phyloP scores from a whole-genome alignment of 2,797 vertebrate species.

The Acanthurus lineatus region DNA sequence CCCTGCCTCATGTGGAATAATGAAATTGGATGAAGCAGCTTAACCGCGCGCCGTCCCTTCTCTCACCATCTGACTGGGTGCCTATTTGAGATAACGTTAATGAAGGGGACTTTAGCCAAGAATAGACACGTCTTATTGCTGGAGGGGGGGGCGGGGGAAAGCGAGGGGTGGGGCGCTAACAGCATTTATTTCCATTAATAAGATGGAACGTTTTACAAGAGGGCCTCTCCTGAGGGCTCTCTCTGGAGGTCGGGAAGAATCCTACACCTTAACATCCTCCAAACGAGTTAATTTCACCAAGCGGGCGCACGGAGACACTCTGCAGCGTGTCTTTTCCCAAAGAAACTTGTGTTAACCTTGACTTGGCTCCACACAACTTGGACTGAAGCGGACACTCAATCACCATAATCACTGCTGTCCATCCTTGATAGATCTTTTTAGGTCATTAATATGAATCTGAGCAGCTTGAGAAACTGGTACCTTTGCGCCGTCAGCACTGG shows the following conservation, averaged over 20 bases:
- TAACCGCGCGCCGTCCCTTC: constrained; percentile 71
- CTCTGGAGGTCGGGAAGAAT: constrained; percentile 63
- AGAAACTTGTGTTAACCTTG: constrained; percentile 67
- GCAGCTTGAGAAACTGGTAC: constrained; percentile 23
- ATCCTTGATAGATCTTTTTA: constrained; percentile 42
- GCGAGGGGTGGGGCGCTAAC: constrained; percentile 44
- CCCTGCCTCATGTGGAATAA: constrained; percentile 76
- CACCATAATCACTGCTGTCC: constrained; percentile 71
- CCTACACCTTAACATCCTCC: constrained; percentile 62
- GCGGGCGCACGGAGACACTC: background rate
- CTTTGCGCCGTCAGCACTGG: constrained; percentile 36
- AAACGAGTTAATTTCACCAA: constrained; percentile 33
- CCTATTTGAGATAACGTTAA: constrained; percentile 87
- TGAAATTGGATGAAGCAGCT: constrained; percentile 85
- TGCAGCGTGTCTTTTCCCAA: constrained; percentile 1
- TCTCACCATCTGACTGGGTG: constrained; percentile 76
- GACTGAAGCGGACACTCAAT: constrained; percentile 58
- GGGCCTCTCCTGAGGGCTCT: constrained; percentile 68
- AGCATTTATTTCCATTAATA: constrained; percentile 83
- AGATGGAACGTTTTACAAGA: constrained; percentile 70
- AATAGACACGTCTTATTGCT: constrained; percentile 76
- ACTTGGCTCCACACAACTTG: constrained; percentile 29
- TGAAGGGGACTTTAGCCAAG: constrained; percentile 83
- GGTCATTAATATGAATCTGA: constrained; percentile 63
- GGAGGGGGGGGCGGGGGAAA: background rate